Conservation (phyloP, 2,113 vertebrate genomes). For the Lutjanus erythropterus region DNA sequence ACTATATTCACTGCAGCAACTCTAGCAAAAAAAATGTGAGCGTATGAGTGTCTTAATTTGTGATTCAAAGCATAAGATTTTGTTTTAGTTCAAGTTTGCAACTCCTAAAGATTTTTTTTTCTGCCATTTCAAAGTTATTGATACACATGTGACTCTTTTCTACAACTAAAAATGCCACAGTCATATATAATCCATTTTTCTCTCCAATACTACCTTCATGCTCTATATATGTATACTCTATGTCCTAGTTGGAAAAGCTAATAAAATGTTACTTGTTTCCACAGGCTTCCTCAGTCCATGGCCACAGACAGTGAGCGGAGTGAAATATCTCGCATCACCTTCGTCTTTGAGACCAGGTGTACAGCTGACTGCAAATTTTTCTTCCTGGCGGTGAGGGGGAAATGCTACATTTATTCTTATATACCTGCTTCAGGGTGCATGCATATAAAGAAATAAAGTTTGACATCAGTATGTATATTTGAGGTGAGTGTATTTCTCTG, state of each 20-base stretch:
- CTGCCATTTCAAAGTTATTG: too few relatives aligned
- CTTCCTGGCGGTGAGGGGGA: constrained; percentile 90
- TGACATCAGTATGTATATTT: not conserved
- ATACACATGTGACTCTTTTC: too few relatives aligned
- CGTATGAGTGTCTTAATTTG: too few relatives aligned
- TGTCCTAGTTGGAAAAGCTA: not conserved
- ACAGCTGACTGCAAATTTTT: constrained; percentile 89
- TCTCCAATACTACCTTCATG: too few relatives aligned
- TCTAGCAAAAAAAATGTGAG: too few relatives aligned
- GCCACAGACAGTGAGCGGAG: constrained; percentile 83
- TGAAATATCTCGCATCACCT: constrained; percentile 91
- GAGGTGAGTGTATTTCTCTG: not conserved
- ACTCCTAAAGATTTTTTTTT: too few relatives aligned
- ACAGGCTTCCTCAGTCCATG: constrained; percentile 85
- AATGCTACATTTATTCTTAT: not conserved
- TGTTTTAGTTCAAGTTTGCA: too few relatives aligned
- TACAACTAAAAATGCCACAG: too few relatives aligned
- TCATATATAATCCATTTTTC: too few relatives aligned
- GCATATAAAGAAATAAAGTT: not conserved
- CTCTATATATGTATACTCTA: not conserved
- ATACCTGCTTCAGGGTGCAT: not conserved
- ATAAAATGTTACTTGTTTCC: constrained; percentile 30
- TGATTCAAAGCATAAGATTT: too few relatives aligned
- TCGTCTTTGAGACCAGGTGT: constrained; percentile 94
- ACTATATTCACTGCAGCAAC: too few relatives aligned